Conservation (phyloP, 2,888 invertebrate genomes). For the Cosmia trapezina region DNA sequence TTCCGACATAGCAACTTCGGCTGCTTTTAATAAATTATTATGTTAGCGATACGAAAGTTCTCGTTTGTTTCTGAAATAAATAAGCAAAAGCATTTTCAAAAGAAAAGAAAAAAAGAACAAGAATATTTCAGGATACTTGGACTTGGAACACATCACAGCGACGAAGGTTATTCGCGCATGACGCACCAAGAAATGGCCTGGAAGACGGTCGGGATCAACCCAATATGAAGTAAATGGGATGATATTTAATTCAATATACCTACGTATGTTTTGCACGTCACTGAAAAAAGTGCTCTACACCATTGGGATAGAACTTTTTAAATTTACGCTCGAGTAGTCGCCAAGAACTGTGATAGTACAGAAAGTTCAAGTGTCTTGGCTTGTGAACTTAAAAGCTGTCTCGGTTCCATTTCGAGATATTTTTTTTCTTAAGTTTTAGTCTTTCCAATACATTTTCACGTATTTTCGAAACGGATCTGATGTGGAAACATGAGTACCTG, state of each 20-base stretch:
- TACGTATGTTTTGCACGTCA: conserved; percentile 1
- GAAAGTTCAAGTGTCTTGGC: conserved; percentile 1
- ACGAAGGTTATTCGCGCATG: conserved; percentile 7
- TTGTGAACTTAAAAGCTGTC: background rate
- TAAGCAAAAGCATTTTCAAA: background rate
- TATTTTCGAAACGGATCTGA: background rate
- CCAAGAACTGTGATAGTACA: conserved; percentile 7
- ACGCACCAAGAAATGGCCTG: conserved; percentile 26
- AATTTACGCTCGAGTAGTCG: conserved; percentile 5
- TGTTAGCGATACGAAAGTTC: background rate
- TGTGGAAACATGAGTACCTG: background rate
- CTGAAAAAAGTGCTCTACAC: background rate
- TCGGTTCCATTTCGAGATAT: background rate
- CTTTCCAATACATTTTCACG: background rate
- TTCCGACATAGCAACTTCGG: background rate
- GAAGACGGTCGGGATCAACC: conserved; percentile 19
- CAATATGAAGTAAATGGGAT: conserved; percentile 34
- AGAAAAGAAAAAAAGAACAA: background rate
- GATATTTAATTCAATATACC: conserved; percentile 1
- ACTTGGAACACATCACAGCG: conserved; percentile 10
- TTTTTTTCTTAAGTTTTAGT: background rate
- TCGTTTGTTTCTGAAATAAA: background rate
- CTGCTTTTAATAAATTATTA: background rate
- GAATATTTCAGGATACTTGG: background rate
- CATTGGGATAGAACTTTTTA: conserved; percentile 8